Evolutionary conservation across 2,888 invertebrate species (phyloP), one percentile per base, ranked within the genome.

Genomic region (Malachius bipustulatus): DNA sequence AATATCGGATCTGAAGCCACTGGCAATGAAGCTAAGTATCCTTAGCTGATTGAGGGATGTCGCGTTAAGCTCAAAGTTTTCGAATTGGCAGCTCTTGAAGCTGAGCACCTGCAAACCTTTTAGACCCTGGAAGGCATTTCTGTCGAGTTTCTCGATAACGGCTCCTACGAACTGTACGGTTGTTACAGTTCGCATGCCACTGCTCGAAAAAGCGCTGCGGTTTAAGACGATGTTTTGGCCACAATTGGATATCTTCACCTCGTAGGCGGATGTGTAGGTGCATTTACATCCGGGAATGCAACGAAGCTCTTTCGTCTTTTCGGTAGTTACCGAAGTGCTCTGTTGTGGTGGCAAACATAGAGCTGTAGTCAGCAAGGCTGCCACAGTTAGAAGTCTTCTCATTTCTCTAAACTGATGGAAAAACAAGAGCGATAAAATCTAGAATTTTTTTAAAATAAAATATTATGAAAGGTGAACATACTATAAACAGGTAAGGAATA

Each of bases 121-220:
- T 34, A 82, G 64, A 3, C 73, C 76, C 41, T 71, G 69, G 65
- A 85, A 84, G 1, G 82, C 82, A 31, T 69, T 73, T 12, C 71
- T 71, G 47, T 75, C 73, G 44, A 83, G 67, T 36, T 70, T 69
- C 30, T 69, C 64, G 49, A 84, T 76, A 6, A 73, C 73, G 40
- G 78, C 78, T 55, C 81, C 76, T 34, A 71, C 70, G 47, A 82
- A 77, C 51, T 73, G 73, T 10, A 82, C 70, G 2, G 77, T 73
- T 14, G 24, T 19, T 8, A 19, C 24, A 19, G 6, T n/a, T 19
- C n/a, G 6, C 24, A 19, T 19, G n/a, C 24, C 24, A 19, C 6
- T 6, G 6, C n/a, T 19, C n/a, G 24, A 6, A 19, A 19, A 19
- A 19, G n/a, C 24, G 24, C n/a, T n/a, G 6, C n/a, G 6, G n/a